Percentiles rank a stretch among this genome's conserved stretches.
These are phyloP conservation scores for Noctua pronuba DNA, from an alignment of 2,888 invertebrate genomes.

Conservation along the genomic window DNA sequence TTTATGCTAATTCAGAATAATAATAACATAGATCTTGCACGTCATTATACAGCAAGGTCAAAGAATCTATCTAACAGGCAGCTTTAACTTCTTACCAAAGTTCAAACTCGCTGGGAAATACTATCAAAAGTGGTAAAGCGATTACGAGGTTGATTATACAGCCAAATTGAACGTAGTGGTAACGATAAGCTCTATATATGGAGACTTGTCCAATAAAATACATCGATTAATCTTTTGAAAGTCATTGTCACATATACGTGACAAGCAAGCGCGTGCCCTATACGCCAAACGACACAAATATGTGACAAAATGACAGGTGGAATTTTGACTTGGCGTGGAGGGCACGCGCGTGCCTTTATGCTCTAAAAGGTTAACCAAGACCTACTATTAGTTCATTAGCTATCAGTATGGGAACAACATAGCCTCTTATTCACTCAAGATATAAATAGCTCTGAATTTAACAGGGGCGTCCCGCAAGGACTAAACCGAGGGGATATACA, in stretches of 20 bases:
- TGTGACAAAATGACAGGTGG: too few species aligned
- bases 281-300: too few species aligned
- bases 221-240: too few species aligned
- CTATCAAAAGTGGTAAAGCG: not conserved
- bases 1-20: not conserved
- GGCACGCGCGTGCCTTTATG: too few species aligned
- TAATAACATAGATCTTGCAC: not conserved
- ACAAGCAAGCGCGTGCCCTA: too few species aligned
- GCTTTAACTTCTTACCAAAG: not conserved
- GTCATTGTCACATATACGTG: too few species aligned
- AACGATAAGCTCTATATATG: not conserved
- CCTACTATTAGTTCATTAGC: not conserved
- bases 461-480: slow-evolving; percentile 40
- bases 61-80: not conserved
- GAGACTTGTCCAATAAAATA: not conserved
- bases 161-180: not conserved
- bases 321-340: too few species aligned
- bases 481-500: slow-evolving; percentile 28
- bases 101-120: not conserved
- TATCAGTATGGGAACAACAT: slow-evolving; percentile 11
- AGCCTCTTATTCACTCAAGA: not conserved
- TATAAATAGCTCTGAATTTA: slow-evolving; percentile 10
- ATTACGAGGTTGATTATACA: not conserved
- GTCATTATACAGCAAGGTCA: not conserved
- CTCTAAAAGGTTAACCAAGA: too few species aligned